These are phyloP conservation scores for Plebejus argus DNA, from an alignment of 2,888 invertebrate species.

Conservation along the genomic window DNA sequence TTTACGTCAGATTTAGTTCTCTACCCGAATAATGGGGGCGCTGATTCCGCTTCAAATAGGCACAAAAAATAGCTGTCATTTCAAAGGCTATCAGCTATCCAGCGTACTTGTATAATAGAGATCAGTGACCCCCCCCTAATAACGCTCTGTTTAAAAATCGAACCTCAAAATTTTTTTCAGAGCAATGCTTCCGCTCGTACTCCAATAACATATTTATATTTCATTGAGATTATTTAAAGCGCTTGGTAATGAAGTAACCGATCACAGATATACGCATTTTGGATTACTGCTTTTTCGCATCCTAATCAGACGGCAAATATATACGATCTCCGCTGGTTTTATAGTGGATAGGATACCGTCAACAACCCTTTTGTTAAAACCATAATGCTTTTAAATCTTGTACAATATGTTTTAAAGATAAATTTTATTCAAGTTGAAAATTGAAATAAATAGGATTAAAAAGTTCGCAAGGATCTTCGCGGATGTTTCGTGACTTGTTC, in stretches of 20 bases:
- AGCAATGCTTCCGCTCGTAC: neutral
- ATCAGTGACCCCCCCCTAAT: no score
- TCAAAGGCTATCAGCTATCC: no score
- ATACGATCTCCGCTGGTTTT: neutral
- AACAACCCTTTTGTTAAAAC: neutral
- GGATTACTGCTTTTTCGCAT: no score
- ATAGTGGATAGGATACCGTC: neutral
- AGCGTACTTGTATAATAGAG: no score
- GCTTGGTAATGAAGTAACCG: neutral
- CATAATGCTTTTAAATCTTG: neutral
- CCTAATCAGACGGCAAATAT: neutral
- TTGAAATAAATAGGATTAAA: neutral
- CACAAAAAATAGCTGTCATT: no score
- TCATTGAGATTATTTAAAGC: neutral
- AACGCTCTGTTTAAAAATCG: neutral
- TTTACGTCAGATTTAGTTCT: no score
- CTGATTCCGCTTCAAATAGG: no score
- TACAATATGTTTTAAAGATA: neutral
- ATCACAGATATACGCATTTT: no score
- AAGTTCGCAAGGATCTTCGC: constrained; percentile 3
- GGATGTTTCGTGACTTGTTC: constrained; percentile 22
- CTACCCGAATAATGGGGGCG: no score
- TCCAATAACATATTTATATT: neutral
- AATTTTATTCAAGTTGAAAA: neutral
- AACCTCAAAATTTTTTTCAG: neutral